These are phyloP conservation scores for Megaceryle maxima DNA, from an alignment of 2,113 vertebrate genomes.

Conservation along the genomic window DNA sequence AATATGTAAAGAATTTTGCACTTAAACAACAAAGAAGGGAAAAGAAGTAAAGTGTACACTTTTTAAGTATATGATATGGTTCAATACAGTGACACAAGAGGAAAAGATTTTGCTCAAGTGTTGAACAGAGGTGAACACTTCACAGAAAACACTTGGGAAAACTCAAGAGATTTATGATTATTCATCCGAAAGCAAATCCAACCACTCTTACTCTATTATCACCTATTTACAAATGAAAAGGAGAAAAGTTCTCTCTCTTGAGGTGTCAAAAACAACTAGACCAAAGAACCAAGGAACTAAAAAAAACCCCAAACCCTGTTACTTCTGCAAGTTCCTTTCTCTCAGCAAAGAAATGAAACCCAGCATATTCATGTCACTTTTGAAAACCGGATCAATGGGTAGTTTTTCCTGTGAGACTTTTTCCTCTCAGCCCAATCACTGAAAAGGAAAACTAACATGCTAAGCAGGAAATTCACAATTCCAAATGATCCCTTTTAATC, in stretches of 20 bases:
- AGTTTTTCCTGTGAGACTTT: not conserved
- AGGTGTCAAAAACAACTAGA: not conserved
- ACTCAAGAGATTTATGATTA: not conserved
- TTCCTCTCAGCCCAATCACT: not conserved
- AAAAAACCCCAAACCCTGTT: not conserved
- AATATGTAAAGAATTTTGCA: not conserved
- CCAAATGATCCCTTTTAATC: slow-evolving; percentile 35
- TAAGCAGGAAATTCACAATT: slow-evolving; percentile 33
- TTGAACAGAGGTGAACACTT: not conserved
- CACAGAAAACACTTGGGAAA: not conserved
- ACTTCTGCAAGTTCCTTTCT: not conserved
- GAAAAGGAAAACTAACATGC: slow-evolving; percentile 1
- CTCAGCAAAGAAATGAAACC: not conserved
- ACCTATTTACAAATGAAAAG: not conserved
- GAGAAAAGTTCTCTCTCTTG: not conserved
- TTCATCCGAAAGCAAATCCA: not conserved
- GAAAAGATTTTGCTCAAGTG: not conserved
- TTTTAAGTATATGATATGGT: accelerated
- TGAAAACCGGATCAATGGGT: not conserved
- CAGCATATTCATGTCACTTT: not conserved
- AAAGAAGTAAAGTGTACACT: not conserved
- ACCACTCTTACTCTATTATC: not conserved
- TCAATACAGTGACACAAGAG: not conserved
- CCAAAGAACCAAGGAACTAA: not conserved
- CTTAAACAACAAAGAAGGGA: not conserved